phyloP scores from a whole-genome alignment of 2,888 invertebrate species.

The Rhamphomyia laevipes region DNA sequence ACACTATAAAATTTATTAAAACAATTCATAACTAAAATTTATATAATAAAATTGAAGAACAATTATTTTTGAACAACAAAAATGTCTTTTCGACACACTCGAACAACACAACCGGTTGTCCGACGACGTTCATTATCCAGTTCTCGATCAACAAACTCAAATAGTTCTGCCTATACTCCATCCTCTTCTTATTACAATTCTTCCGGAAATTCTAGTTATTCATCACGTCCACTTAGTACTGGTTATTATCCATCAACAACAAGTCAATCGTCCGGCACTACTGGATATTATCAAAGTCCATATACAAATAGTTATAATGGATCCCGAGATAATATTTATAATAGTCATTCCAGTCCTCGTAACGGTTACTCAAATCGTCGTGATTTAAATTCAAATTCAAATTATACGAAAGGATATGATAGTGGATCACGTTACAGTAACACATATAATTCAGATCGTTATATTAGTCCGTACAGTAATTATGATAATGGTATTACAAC shows the following conservation, averaged over 20 bases:
- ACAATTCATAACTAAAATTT: no score
- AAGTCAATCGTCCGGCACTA: constrained; percentile 12
- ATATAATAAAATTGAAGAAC: neutral
- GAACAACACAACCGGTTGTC: constrained; percentile 32
- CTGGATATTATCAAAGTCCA: constrained; percentile 30
- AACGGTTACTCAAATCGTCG: constrained; percentile 27
- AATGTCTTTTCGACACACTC: constrained; percentile 38
- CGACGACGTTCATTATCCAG: constrained; percentile 42
- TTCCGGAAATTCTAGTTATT: constrained; percentile 12
- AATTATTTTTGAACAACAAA: constrained; percentile 5
- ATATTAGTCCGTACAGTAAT: constrained; percentile 35
- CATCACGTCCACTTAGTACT: constrained; percentile 31
- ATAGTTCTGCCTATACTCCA: constrained; percentile 20
- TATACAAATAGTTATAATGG: constrained; percentile 31
- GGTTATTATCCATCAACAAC: constrained; percentile 24
- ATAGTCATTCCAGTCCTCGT: constrained; percentile 20
- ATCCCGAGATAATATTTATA: constrained; percentile 34
- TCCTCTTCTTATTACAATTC: constrained; percentile 14
- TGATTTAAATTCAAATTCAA: constrained; percentile 13
- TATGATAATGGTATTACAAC: constrained; percentile 38
- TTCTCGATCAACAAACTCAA: constrained; percentile 33
- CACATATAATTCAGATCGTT: constrained; percentile 30
- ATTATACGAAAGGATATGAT: constrained; percentile 18
- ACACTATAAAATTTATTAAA: no score
- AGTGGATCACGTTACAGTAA: constrained; percentile 25